Conservation (phyloP, 2,888 invertebrate genomes). For the Agrochola litura region DNA sequence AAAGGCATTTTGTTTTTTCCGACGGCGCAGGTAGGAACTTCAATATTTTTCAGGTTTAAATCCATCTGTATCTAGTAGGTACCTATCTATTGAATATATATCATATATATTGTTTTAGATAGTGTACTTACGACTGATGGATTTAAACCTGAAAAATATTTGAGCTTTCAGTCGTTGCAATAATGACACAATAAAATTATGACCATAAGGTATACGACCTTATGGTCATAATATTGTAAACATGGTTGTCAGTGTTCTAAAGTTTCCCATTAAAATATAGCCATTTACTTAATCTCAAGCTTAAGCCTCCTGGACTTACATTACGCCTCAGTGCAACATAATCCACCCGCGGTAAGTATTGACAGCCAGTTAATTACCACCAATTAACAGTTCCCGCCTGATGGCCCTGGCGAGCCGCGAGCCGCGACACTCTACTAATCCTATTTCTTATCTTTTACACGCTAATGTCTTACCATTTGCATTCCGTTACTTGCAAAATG, state of each 20-base stretch:
- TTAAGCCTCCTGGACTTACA: neutral
- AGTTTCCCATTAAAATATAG: neutral
- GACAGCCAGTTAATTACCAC: conserved; percentile 75
- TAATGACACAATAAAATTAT: neutral
- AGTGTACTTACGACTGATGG: neutral
- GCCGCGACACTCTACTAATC: conserved; percentile 82
- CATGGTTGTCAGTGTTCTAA: neutral
- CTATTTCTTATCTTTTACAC: conserved; percentile 87
- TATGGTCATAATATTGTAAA: too few relatives aligned
- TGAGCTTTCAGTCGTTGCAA: neutral
- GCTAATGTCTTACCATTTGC: conserved; percentile 89
- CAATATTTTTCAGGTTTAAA: neutral
- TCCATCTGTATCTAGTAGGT: too few relatives aligned
- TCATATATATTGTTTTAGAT: too few relatives aligned
- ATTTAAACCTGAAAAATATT: neutral
- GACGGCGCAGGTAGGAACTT: neutral
- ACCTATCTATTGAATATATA: too few relatives aligned
- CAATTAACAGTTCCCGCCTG: conserved; percentile 75
- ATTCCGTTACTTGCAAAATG: conserved; percentile 81
- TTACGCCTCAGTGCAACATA: conserved; percentile 7
- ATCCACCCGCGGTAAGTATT: conserved; percentile 44
- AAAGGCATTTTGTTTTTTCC: neutral
- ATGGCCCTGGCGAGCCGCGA: conserved; percentile 67
- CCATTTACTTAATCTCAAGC: neutral
- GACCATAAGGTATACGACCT: too few relatives aligned